Conservation (phyloP, 2,797 vertebrate species). For the Peromyscus aztecus region DNA sequence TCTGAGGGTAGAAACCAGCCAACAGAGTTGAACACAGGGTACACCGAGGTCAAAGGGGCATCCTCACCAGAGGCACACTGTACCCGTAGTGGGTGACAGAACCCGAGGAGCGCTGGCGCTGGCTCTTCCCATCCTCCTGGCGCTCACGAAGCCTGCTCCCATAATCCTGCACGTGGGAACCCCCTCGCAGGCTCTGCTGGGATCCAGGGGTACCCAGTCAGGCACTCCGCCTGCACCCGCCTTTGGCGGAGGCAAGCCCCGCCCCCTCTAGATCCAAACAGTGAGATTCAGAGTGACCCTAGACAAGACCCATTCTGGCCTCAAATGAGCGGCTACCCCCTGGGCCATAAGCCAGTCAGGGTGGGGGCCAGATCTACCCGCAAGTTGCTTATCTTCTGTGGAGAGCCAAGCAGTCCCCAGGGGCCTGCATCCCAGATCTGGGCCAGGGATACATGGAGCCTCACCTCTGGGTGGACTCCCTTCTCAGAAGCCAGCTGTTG, state of each 20-base stretch:
- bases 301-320: not conserved
- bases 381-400: not conserved
- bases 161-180: slow-evolving; percentile 91
- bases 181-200: not conserved
- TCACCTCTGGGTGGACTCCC: slow-evolving; percentile 92
- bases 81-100: slow-evolving; percentile 92
- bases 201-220: not conserved
- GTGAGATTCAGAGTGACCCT: not conserved
- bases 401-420: not conserved
- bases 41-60: not conserved
- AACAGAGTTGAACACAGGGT: not conserved
- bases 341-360: not conserved
- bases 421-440: not conserved
- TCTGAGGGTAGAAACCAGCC: not conserved
- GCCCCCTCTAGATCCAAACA: not conserved
- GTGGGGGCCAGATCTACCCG: not conserved
- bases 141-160: slow-evolving; percentile 93
- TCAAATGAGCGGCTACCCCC: not conserved
- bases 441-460: not conserved
- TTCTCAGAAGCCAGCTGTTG: slow-evolving; percentile 90
- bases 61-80: slow-evolving; percentile 91
- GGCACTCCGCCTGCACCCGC: fast-evolving
- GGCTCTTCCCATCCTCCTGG: slow-evolving; percentile 92
- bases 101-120: slow-evolving; percentile 90
- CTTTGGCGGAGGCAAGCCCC: not conserved